Base-by-base conservation (phyloP, 2,888 invertebrate species). In the Dicranocentrus wangi region DNA sequence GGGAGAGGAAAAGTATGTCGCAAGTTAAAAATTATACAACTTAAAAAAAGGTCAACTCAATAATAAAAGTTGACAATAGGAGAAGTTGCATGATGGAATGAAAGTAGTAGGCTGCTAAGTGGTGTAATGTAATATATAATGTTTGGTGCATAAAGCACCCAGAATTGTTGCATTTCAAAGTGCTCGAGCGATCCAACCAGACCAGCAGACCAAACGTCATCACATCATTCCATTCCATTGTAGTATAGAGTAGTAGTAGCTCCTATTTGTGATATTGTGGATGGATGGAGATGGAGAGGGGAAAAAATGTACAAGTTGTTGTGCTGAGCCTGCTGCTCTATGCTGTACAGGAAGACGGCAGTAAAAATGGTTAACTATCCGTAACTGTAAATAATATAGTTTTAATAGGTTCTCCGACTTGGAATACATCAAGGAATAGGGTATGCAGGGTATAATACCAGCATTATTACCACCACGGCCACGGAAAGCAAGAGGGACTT, bases 351-450 rank as follows among this genome's bases (percentile, higher is more conserved):
- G 73, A 73, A 73, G 65, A 65, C 53, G 65, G 73, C 60, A 73
- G 65, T 73, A 73, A 73, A 73, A 73, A 25, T 73, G 73, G 73
- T 73, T 73, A 73, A 73, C 73, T 65, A 55, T 53, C 73, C 73
- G 55, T 73, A 73, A 73, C 73, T 72, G 73, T 73, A 73, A 73
- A 63, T 60, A 60, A 71, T 60, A 60, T 60, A 60, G 55, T 60
- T 71, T 71, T 60, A 71, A 69, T 69, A 69, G 55, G 51, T 27
- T 53, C 53, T 28, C 51, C 32, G 27, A 32, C 51, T 53, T 51
- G 55, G 53, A 55, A 43, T 25, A 42, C 8, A 60, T 25, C 55
- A 23, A 15, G 25, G 25, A 23, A 23, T 21, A 25, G 58, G 2
- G 5, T 23, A 23, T 17, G 19, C 19, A 51, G 17, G 21, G 17